A percentile compares a stretch with the other conserved stretches of the same genome.
Evolutionary conservation across 2,888 invertebrate species (phyloP).

Genomic region (Nebria brevicollis): DNA sequence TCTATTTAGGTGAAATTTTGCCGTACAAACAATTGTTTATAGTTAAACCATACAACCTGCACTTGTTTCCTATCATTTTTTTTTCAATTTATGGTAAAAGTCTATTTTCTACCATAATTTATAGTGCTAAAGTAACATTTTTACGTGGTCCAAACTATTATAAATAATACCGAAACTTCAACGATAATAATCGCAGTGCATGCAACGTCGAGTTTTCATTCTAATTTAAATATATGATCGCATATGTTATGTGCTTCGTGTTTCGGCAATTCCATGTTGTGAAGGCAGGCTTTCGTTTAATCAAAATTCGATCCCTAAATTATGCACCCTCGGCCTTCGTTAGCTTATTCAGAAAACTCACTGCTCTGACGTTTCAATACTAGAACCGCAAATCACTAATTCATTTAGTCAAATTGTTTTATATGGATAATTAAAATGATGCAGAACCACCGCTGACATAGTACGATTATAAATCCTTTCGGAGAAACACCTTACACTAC

Average conservation of each 20-base stretch:
- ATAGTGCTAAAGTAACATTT: no score
- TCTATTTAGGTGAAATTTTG: not conserved
- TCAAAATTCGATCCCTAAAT: not conserved
- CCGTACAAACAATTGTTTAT: not conserved
- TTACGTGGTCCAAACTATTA: no score
- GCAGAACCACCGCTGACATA: not conserved
- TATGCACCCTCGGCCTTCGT: not conserved
- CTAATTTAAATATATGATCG: no score
- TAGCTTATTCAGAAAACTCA: not conserved
- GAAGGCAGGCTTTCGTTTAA: not conserved
- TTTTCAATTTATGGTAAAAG: no score
- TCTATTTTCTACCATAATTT: no score
- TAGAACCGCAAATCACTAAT: not conserved
- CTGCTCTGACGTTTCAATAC: not conserved
- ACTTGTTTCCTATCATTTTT: not conserved
- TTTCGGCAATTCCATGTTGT: not conserved
- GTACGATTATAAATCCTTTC: not conserved
- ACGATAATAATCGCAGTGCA: no score
- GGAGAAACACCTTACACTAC: not conserved
- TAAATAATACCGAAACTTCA: no score
- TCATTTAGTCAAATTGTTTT: not conserved
- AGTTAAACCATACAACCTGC: not conserved
- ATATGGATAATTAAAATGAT: not conserved
- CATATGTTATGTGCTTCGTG: not conserved
- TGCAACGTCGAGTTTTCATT: no score